phyloP scores from a whole-genome alignment of 23 tunicate species.

The Trididemnum clinides region DNA sequence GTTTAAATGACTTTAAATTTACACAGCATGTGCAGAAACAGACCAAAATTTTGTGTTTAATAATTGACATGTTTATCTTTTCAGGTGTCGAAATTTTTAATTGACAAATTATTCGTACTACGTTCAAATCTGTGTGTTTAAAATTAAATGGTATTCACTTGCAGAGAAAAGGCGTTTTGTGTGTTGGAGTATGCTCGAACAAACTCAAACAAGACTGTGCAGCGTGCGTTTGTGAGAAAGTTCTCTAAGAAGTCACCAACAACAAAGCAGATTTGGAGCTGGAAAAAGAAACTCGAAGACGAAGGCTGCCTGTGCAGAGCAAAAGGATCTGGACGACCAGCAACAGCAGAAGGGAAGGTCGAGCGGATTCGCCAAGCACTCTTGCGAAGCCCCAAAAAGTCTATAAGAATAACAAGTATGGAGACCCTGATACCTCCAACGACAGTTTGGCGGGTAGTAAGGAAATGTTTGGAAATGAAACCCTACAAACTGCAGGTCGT shows the following conservation, averaged over 20 bases:
- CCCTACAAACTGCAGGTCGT: slow-evolving; percentile 39
- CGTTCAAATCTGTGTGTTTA: too few species aligned
- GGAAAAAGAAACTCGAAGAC: neutral
- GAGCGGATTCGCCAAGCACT: slow-evolving; percentile 3
- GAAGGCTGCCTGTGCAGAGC: neutral
- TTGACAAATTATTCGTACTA: too few species aligned
- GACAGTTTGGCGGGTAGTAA: slow-evolving; percentile 23
- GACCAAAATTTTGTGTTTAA: too few species aligned
- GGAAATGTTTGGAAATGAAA: slow-evolving; percentile 8
- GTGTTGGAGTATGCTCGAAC: slow-evolving; percentile 19
- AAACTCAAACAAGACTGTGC: neutral
- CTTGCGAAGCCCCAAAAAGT: neutral
- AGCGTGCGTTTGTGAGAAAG: neutral
- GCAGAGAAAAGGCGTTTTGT: neutral
- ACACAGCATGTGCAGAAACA: slow-evolving; percentile 1
- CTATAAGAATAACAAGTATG: slow-evolving; percentile 7
- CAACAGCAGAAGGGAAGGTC: slow-evolving; percentile 1
- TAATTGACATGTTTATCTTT: too few species aligned
- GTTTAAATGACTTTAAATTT: slow-evolving; percentile 1
- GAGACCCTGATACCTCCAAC: slow-evolving; percentile 21
- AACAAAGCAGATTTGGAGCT: neutral
- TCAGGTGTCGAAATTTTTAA: neutral
- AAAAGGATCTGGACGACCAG: neutral
- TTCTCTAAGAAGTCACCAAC: slow-evolving; percentile 9
- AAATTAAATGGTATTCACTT: neutral